A percentile compares a stretch with the other conserved stretches of the same genome.
Evolutionary conservation across 2,888 invertebrate genomes (phyloP).

Genomic region (Protonemura montana): DNA sequence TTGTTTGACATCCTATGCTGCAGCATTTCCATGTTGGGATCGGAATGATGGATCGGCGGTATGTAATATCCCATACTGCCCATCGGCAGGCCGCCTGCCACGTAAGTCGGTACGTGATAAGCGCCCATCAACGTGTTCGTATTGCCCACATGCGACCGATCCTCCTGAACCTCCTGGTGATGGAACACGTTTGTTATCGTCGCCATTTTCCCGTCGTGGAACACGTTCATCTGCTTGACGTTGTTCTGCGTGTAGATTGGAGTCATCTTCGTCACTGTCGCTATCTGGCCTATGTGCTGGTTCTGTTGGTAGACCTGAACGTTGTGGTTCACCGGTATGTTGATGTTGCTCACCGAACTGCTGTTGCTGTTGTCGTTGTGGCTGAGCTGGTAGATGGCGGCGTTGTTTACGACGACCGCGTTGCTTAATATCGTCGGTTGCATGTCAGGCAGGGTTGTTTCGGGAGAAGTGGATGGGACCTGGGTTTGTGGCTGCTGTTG

Average conservation of each 20-base stretch:
- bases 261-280: constrained; percentile 44
- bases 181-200: constrained; percentile 43
- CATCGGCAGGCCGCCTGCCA: constrained; percentile 48
- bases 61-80: constrained; percentile 49
- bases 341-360: constrained; percentile 38
- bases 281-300: constrained; percentile 34
- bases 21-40: constrained; percentile 47
- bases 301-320: constrained; percentile 40
- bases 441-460: neutral
- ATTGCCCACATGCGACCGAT: constrained; percentile 39
- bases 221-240: constrained; percentile 39
- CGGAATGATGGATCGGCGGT: constrained; percentile 48
- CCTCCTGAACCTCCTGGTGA: constrained; percentile 43
- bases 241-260: constrained; percentile 42
- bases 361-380: constrained; percentile 42
- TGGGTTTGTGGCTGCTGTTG: neutral
- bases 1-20: constrained; percentile 47
- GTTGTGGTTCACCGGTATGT: constrained; percentile 33
- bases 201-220: constrained; percentile 45
- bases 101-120: constrained; percentile 49
- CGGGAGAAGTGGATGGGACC: neutral
- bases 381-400: constrained; percentile 41
- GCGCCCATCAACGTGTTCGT: constrained; percentile 45
- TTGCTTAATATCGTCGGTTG: neutral
- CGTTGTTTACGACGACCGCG: neutral